Evolutionary conservation across 2,888 invertebrate species (phyloP), one percentile per base, ranked within the genome.

Genomic region (Spodoptera littoralis): DNA sequence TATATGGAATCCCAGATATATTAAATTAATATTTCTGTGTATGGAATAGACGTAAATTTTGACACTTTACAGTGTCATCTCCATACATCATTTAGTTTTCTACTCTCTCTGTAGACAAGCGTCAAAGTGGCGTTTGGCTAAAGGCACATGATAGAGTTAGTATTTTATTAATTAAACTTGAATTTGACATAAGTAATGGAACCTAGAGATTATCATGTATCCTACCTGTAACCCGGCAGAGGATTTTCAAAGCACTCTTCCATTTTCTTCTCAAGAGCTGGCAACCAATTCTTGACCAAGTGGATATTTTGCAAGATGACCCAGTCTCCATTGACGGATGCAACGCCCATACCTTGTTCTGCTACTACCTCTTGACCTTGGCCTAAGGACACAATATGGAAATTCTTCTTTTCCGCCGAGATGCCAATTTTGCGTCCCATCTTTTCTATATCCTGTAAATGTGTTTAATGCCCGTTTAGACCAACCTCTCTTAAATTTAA

Each of bases 291-390:
- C 24, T 97, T 96, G 0, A 99, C 99, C 68, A 99, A 95, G 92
- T 99, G 99, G 63, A 99, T 97, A 88, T 99, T 99, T 95, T 99
- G 97, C 49, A 99, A 92, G 63, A 99, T 97, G 18, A 99, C 98
- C 99, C 99, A 99, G 82, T 99, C 97, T 0, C 99, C 99, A 44
- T 96, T 86, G 45, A 90, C 92, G 0, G 97, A 96, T 0, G 98
- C 97, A 0, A 96, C 84, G 51, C 96, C 96, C 96, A 99, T 97
- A 0, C 98, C 98, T 73, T 96, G 96, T 86, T 99, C 99, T 0
- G 99, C 99, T 0, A 99, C 97, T 2, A 97, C 93, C 90, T 99
- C 99, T 87, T 99, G 99, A 0, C 99, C 99, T 90, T 99, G 99
- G 0, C 99, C 99, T 43, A 99, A 91, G 0, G 99, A 98, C 3